Base-by-base conservation (phyloP, 2,113 vertebrate species). In the Alaudala cheleensis region DNA sequence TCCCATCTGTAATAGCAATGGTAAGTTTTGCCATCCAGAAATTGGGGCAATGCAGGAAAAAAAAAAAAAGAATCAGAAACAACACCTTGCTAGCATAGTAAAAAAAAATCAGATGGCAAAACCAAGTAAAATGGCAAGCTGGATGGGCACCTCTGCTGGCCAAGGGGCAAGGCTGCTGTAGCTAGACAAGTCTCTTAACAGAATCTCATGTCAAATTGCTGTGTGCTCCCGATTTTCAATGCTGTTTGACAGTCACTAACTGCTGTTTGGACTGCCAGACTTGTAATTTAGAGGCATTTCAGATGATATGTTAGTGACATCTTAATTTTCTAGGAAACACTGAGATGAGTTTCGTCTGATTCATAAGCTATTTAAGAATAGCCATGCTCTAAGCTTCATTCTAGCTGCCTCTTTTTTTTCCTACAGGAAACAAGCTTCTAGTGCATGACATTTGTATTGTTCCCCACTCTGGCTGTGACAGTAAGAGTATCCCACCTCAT, bases 281-380 rank as follows among this genome's bases (percentile, higher is more conserved):
- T 93, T 88, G 69, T 78, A 96, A 95, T 90, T 88, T 93, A 86
- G 53, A 92, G 72, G 40, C 60, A 81, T 92, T 90, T 92, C 79
- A 88, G 79, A 78, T 93, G 67, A 94, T 86, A 88, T 62, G 92
- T 80, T 94, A 93, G 86, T 73, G 90, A 95, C 79, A 94, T 88
- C 76, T 81, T 95, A 78, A 86, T 95, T 96, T 95, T 93, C 94
- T 83, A 88, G 72, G 80, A 90, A 94, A 88, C 65, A 83, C 37
- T 65, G 86, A 90, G 76, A 85, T 90, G 56, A 93, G 72, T 37
- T 84, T 77, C 22, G 1, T 77, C 39, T 90, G 93, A 93, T 81
- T 90, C 76, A 88, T 93, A 73, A 89, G n/a, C 76, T 84, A 64
- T 88, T 88, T 92, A 92, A 78, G 72, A 93, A 74, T 66, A 93